Conservation (phyloP, 2,888 invertebrate genomes). For the Lycaena phlaeas region DNA sequence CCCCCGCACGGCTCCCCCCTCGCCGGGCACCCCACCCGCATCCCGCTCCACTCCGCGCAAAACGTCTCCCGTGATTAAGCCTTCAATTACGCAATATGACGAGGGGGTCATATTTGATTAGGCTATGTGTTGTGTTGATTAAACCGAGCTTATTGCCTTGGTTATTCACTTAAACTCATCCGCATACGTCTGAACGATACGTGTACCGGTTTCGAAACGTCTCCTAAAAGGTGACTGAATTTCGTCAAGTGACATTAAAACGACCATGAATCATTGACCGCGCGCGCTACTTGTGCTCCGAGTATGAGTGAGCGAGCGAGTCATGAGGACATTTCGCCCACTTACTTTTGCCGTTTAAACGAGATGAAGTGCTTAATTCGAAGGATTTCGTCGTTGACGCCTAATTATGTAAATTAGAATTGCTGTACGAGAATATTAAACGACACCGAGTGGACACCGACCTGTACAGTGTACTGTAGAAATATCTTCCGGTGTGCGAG, state of each 20-base stretch:
- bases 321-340: constrained; percentile 18
- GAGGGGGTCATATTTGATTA: constrained; percentile 71
- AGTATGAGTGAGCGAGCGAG: constrained; percentile 13
- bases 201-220: constrained; percentile 36
- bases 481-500: neutral
- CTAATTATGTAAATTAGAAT: constrained; percentile 5
- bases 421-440: neutral
- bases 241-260: constrained; percentile 42
- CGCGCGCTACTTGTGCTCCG: constrained; percentile 15
- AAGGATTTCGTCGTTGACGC: constrained; percentile 1
- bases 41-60: constrained; percentile 34
- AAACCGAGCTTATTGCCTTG: constrained; percentile 63
- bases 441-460: neutral
- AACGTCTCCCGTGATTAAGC: constrained; percentile 65
- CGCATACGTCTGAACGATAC: constrained; percentile 20
- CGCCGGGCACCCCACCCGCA: too few species aligned
- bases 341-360: constrained; percentile 8
- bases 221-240: constrained; percentile 29
- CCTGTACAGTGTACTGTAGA: neutral
- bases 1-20: constrained; percentile 25
- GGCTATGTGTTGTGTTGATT: constrained; percentile 67
- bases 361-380: neutral
- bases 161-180: constrained; percentile 53
- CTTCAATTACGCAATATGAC: constrained; percentile 68
- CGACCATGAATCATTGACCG: constrained; percentile 40